These are phyloP conservation scores for Drosophila seguyi DNA, from an alignment of 1,140 invertebrate genomes.

Conservation along the genomic window DNA sequence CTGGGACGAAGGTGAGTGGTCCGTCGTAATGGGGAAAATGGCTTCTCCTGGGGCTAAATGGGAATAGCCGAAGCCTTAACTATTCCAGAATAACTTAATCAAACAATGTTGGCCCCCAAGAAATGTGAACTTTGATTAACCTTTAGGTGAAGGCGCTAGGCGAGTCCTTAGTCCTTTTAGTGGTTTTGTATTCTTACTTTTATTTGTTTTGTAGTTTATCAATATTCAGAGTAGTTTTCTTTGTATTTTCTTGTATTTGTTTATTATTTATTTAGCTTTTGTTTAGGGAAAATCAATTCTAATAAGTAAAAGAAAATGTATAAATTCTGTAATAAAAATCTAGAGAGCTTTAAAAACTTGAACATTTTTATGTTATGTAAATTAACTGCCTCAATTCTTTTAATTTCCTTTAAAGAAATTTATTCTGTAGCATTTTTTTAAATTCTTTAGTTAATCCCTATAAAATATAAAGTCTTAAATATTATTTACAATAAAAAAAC, in stretches of 20 bases:
- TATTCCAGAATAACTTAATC: constrained; percentile 28
- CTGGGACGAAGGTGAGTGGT: constrained; percentile 80
- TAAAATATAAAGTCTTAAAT: too few relatives aligned
- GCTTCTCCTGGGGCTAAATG: neutral
- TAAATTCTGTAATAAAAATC: too few relatives aligned
- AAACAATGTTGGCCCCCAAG: constrained; percentile 16
- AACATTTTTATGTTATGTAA: too few relatives aligned
- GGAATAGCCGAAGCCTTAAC: constrained; percentile 6
- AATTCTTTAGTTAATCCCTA: too few relatives aligned
- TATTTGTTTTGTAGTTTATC: constrained; percentile 9
- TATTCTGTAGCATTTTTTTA: too few relatives aligned
- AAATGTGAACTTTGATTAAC: constrained; percentile 39
- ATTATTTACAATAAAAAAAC: neutral
- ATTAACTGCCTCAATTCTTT: too few relatives aligned
- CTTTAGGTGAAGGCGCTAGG: constrained; percentile 8
- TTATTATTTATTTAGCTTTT: neutral
- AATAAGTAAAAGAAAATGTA: too few relatives aligned
- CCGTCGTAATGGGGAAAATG: constrained; percentile 4
- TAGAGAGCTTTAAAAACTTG: too few relatives aligned
- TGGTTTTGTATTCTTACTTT: neutral
- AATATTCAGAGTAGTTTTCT: neutral
- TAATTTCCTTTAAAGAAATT: too few relatives aligned
- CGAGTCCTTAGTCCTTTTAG: neutral
- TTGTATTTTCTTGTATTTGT: neutral
- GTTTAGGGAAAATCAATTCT: too few relatives aligned